phyloP scores from a whole-genome alignment of 2,888 invertebrate species.

The Ophion ventricosus region DNA sequence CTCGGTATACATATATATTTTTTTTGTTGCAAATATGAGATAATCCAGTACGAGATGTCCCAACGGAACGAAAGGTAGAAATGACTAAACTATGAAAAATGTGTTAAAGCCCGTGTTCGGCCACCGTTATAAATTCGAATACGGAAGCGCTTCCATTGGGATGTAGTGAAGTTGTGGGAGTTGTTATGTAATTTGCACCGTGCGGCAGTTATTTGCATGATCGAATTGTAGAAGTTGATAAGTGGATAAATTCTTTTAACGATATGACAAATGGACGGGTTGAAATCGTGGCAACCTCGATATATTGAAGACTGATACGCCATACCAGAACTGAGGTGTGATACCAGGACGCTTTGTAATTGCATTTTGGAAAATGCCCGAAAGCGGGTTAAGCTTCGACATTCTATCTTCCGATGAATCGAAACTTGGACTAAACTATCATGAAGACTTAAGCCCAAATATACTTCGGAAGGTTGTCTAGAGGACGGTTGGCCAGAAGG shows the following conservation, averaged over 20 bases:
- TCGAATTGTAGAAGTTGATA: slow-evolving; percentile 3
- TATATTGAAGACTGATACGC: slow-evolving; percentile 26
- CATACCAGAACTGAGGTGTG: slow-evolving; percentile 19
- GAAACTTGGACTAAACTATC: slow-evolving; percentile 72
- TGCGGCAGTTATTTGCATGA: slow-evolving; percentile 2
- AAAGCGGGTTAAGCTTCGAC: slow-evolving; percentile 60
- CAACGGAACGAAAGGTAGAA: background rate
- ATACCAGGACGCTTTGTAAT: slow-evolving; percentile 60
- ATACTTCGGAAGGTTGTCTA: slow-evolving; percentile 51
- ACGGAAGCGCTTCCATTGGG: slow-evolving; percentile 14
- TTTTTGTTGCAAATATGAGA: background rate
- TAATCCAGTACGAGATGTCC: background rate
- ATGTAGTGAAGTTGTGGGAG: slow-evolving; percentile 14
- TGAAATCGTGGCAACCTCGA: slow-evolving; percentile 8
- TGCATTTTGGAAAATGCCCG: slow-evolving; percentile 63
- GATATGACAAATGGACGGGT: background rate
- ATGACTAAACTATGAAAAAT: background rate
- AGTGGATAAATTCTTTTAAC: background rate
- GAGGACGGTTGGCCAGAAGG: slow-evolving; percentile 38
- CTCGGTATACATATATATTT: background rate
- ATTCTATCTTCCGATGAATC: slow-evolving; percentile 51
- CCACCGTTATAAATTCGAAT: background rate
- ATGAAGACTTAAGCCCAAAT: slow-evolving; percentile 77
- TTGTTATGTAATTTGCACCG: background rate
- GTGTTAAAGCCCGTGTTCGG: background rate